Conservation (phyloP, 1,140 invertebrate genomes). For the Ips nitidus region DNA sequence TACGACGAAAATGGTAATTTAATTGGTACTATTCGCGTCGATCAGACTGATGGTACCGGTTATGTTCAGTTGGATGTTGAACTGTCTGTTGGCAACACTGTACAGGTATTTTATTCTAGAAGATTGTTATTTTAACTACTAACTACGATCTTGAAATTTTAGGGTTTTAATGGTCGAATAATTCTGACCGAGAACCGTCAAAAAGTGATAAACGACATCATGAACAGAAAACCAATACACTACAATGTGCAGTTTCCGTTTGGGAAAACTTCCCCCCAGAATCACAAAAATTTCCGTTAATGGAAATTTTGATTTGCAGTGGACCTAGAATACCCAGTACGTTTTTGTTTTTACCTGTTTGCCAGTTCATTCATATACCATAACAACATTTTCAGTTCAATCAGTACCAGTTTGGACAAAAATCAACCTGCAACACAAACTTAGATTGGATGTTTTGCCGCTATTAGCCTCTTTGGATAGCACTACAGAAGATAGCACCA, state of each 20-base stretch:
- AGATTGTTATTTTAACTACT: too few species aligned
- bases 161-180: slow-evolving; percentile 48
- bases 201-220: slow-evolving; percentile 42
- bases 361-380: not conserved
- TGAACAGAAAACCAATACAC: slow-evolving; percentile 41
- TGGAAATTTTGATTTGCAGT: slow-evolving; percentile 44
- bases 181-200: slow-evolving; percentile 36
- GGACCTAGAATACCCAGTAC: slow-evolving; percentile 45
- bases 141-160: too few species aligned
- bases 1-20: slow-evolving; percentile 36
- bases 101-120: slow-evolving; percentile 37
- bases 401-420: slow-evolving; percentile 42
- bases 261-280: slow-evolving; percentile 45
- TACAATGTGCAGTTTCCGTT: slow-evolving; percentile 46
- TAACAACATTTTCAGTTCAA: slow-evolving; percentile 39
- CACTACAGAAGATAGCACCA: slow-evolving; percentile 12
- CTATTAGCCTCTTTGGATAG: slow-evolving; percentile 15
- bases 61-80: slow-evolving; percentile 38
- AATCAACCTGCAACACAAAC: slow-evolving; percentile 46
- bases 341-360: slow-evolving; percentile 2
- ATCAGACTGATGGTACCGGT: slow-evolving; percentile 28
- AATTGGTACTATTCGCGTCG: slow-evolving; percentile 39
- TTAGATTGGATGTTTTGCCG: slow-evolving; percentile 40
- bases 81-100: slow-evolving; percentile 43
- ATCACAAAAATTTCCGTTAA: slow-evolving; percentile 48